A percentile compares a stretch with the other conserved stretches of the same genome.
Conservation (phyloP, 2,888 invertebrate species). For the Drosophila putrida region DNA sequence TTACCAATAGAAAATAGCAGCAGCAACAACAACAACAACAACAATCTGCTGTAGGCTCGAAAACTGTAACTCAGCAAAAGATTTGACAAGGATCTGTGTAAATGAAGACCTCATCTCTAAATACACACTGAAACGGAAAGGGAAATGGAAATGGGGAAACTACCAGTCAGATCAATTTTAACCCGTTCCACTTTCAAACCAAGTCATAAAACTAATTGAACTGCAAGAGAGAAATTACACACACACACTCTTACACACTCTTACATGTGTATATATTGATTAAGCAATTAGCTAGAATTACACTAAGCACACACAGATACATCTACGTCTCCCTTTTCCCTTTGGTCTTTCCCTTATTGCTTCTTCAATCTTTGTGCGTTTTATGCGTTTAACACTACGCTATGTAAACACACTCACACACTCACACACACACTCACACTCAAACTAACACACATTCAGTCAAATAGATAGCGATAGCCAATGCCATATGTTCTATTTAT, state of each 20-base stretch:
- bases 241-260: neutral
- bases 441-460: constrained; percentile 6
- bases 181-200: neutral
- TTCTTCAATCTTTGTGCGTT: constrained; percentile 20
- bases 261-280: constrained; percentile 59
- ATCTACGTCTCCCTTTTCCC: constrained; percentile 1
- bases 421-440: constrained; percentile 5
- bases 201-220: constrained; percentile 54
- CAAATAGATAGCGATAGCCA: constrained; percentile 30
- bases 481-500: constrained; percentile 65
- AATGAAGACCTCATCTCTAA: constrained; percentile 31
- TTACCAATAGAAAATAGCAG: constrained; percentile 20
- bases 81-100: constrained; percentile 54
- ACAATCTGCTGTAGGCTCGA: constrained; percentile 31
- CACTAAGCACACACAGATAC: constrained; percentile 49
- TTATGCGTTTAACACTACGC: constrained; percentile 44
- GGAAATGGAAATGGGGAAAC: neutral
- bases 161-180: constrained; percentile 3
- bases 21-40: constrained; percentile 18
- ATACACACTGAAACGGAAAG: constrained; percentile 2
- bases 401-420: constrained; percentile 46
- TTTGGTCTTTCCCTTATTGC: too few species aligned
- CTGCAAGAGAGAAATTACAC: constrained; percentile 10
- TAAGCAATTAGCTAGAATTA: constrained; percentile 73
- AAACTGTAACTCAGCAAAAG: constrained; percentile 45